A percentile compares a stretch with the other conserved stretches of the same genome.
Conservation (phyloP, 2,888 invertebrate genomes). For the Phrixothrix hirtus region DNA sequence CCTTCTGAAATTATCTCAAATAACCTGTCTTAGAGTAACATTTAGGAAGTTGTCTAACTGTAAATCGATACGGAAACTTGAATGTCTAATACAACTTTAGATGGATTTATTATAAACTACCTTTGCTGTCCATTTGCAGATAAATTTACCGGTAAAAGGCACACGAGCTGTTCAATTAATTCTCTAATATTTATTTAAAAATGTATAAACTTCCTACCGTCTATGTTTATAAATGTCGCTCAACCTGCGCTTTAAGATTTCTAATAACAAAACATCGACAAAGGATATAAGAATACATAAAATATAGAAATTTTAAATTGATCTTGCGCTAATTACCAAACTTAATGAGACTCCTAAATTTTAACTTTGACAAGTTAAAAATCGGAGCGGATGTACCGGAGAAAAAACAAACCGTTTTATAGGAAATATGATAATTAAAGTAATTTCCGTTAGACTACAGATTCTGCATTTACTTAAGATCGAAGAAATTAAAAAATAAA, state of each 20-base stretch:
- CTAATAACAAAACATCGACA: no score
- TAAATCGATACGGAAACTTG: slow-evolving; percentile 18
- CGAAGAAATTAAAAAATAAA: no score
- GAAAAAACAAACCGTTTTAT: not conserved
- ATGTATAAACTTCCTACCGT: no score
- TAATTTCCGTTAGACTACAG: not conserved
- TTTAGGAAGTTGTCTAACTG: slow-evolving; percentile 20
- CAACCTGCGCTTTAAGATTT: no score
- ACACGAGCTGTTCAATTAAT: no score
- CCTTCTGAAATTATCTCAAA: slow-evolving; percentile 14
- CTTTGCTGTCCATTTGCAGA: slow-evolving; percentile 6
- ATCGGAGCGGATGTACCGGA: slow-evolving; percentile 3
- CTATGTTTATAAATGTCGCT: no score
- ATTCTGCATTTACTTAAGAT: not conserved
- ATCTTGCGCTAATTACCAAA: not conserved
- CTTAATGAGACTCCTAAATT: not conserved
- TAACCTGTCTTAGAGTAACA: slow-evolving; percentile 17
- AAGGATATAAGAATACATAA: no score
- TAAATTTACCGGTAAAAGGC: no score
- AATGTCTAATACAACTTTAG: slow-evolving; percentile 7
- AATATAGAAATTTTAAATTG: no score
- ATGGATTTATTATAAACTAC: slow-evolving; percentile 9
- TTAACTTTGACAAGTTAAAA: slow-evolving; percentile 1
- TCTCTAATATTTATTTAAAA: no score
- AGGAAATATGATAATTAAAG: slow-evolving; percentile 1